Conservation (phyloP, 2,888 invertebrate species). For the Scaptodrosophila latifasciaeformis region DNA sequence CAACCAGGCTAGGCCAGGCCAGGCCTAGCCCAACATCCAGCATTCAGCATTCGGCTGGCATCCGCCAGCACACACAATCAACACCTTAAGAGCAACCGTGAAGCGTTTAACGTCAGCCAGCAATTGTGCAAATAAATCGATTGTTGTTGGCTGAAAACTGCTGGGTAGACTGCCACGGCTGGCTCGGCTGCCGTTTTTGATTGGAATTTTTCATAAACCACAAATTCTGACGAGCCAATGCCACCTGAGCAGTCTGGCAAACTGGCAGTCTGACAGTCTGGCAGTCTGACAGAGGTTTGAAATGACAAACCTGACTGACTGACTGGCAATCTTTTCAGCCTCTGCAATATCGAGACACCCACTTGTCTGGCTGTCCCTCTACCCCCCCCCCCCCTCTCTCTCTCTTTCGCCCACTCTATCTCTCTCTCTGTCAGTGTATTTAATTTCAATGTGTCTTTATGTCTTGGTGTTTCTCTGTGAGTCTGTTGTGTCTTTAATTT, state of each 20-base stretch:
- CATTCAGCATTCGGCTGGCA: background rate
- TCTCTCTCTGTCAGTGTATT: background rate
- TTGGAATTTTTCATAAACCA: constrained; percentile 52
- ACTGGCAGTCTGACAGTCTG: too few relatives aligned
- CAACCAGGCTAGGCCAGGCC: too few relatives aligned
- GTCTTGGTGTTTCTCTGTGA: constrained; percentile 17
- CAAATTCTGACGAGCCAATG: too few relatives aligned
- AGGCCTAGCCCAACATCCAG: background rate
- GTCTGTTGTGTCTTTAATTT: background rate
- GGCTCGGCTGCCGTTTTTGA: constrained; percentile 28
- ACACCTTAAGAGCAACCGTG: too few relatives aligned
- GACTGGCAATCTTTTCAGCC: constrained; percentile 24
- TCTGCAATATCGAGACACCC: background rate
- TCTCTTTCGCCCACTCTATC: constrained; percentile 3
- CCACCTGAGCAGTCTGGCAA: too few relatives aligned
- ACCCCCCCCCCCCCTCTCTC: constrained; percentile 30
- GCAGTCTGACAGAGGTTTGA: background rate
- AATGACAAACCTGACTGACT: too few relatives aligned
- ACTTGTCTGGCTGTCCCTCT: background rate
- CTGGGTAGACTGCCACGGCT: constrained; percentile 18
- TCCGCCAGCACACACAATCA: background rate
- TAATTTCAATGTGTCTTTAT: constrained; percentile 24
- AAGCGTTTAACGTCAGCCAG: too few relatives aligned
- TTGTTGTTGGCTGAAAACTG: constrained; percentile 29
- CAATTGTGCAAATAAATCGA: constrained; percentile 14